Base-by-base conservation (phyloP, 2,888 invertebrate genomes). In the Troides helena region DNA sequence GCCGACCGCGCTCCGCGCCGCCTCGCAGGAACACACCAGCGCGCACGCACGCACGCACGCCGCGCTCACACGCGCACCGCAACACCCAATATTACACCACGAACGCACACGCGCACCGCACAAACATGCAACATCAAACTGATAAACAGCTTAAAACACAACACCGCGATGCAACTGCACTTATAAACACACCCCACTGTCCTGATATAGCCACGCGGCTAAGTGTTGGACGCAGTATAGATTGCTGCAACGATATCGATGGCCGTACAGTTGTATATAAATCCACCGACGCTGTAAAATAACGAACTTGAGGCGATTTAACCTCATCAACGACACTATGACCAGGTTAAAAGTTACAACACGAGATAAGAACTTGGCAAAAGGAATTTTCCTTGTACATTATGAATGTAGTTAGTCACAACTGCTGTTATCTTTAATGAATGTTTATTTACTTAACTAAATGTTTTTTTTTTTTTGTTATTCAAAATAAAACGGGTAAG, bases 91-190 rank as follows among this genome's bases (percentile, higher is more conserved):
- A 75, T n/a, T 72, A 67, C 71, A 70, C 74, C 56, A 39, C 46
- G 12, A 12, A 12, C 61, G n/a, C 43, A 39, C 69, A 69, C 57
- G 66, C 72, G 73, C 74, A 63, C 60, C 76, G 73, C 79, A 80
- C 84, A 84, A 84, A 78, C 75, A 79, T 76, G 76, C 80, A 79
- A 77, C 76, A 72, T 77, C 72, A 81, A 84, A 86, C 87, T 89
- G 90, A 92, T 91, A 91, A 91, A 89, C 89, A 85, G 82, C 80
- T 88, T 85, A 84, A 90, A 89, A 88, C 86, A 85, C 81, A 83
- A 87, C 86, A 87, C 82, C 81, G 82, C 83, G 82, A 81, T 86
- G 85, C 87, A 88, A 85, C 81, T 89, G 89, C 88, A 90, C 82
- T 83, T 84, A 83, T 77, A 77, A 79, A 82, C 79, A 80, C 76